These are phyloP conservation scores for Trachelus troglodyta DNA, from an alignment of 2,888 invertebrate species.

Conservation along the genomic window DNA sequence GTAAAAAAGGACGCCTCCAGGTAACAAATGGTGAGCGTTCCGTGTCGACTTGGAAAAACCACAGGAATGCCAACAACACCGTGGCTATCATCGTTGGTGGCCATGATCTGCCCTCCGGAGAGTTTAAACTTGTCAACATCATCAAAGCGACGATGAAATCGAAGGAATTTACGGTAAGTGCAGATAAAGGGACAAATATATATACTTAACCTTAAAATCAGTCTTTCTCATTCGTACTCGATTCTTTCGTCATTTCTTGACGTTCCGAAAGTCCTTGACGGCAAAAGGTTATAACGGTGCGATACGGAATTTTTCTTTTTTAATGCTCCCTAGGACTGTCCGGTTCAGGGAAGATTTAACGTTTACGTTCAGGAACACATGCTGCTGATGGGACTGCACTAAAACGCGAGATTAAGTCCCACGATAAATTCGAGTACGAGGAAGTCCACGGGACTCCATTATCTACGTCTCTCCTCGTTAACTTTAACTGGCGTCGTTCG, in stretches of 20 bases:
- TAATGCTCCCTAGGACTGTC: background rate
- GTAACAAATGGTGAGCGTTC: slow-evolving; percentile 14
- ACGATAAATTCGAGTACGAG: slow-evolving; percentile 18
- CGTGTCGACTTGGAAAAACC: background rate
- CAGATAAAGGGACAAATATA: background rate
- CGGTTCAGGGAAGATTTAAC: background rate
- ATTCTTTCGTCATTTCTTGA: background rate
- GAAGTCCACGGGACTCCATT: background rate
- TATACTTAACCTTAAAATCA: background rate
- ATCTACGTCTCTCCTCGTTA: background rate
- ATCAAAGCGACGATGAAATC: background rate
- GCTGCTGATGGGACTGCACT: slow-evolving; percentile 18
- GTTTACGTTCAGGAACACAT: slow-evolving; percentile 2
- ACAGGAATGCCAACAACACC: slow-evolving; percentile 4
- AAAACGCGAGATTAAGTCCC: slow-evolving; percentile 27
- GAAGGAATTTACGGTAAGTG: background rate
- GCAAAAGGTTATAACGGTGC: background rate
- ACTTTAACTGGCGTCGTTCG: background rate
- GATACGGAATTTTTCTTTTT: background rate
- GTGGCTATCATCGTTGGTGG: background rate
- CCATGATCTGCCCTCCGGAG: background rate
- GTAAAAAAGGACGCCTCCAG: slow-evolving; percentile 7
- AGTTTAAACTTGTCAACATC: background rate
- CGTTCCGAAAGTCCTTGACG: background rate
- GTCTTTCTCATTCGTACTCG: background rate